Percentiles rank a stretch among this genome's conserved stretches.
phyloP scores from a whole-genome alignment of 2,888 invertebrate species.

The Noctuana brunneofusca region DNA sequence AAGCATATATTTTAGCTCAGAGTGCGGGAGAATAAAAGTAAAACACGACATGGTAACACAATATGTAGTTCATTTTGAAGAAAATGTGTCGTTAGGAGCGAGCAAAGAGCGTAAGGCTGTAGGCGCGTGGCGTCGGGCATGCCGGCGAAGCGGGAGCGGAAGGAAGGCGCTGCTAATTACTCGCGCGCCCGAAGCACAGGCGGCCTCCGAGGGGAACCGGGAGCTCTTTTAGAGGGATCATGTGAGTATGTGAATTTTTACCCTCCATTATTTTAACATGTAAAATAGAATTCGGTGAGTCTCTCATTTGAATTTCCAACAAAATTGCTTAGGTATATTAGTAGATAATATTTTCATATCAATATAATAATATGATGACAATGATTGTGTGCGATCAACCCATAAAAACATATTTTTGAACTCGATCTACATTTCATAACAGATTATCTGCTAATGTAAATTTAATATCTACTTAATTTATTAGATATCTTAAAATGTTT shows the following conservation, averaged over 20 bases:
- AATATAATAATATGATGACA: no score
- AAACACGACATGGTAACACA: conserved; percentile 27
- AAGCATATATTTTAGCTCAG: conserved; percentile 3
- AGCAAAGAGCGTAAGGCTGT: conserved; percentile 43
- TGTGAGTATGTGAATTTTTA: conserved; percentile 23
- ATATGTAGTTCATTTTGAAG: conserved; percentile 36
- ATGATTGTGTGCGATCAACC: no score
- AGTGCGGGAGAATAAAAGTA: conserved; percentile 23
- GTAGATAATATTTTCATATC: no score
- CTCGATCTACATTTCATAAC: no score
- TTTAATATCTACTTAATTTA: no score
- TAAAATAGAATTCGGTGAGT: conserved; percentile 8
- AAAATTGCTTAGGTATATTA: no score
- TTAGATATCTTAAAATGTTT: no score
- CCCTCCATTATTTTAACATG: conserved; percentile 14
- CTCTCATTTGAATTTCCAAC: neutral
- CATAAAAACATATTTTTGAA: no score
- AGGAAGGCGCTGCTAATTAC: conserved; percentile 79
- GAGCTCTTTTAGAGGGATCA: conserved; percentile 20
- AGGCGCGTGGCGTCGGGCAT: conserved; percentile 43
- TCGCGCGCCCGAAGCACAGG: conserved; percentile 63
- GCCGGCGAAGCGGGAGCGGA: conserved; percentile 57
- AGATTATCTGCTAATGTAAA: no score
- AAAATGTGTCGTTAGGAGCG: conserved; percentile 38
- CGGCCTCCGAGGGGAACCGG: conserved; percentile 39